Base-by-base conservation (phyloP, 2,797 vertebrate genomes). In the Sebastes taczanowskii region DNA sequence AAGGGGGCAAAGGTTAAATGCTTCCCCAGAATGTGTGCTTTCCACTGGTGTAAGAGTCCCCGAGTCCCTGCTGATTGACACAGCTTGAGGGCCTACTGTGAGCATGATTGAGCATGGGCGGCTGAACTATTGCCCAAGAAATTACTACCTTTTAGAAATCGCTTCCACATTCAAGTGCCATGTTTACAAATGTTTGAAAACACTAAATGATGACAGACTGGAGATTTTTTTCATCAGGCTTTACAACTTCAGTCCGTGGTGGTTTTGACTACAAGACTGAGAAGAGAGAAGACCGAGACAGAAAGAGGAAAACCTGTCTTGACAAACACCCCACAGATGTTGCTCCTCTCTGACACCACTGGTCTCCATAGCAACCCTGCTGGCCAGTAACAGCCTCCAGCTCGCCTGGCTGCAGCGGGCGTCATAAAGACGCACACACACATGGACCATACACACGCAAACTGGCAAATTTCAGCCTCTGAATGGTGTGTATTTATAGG, bases 331-430 rank as follows among this genome's bases (percentile, higher is more conserved):
- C 85, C 91, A 95, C 93, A 96, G 94, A 95, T 91, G 86, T 95
- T 95, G 94, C 93, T 96, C 88, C 83, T 93, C 88, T 94, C 92
- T 95, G 94, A 96, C 95, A 96, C 88, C 89, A 91, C 87, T 90
- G 91, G 95, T 97, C 94, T 93, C 96, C 95, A 96, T 95, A 92
- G 97, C 94, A 97, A 98, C 96, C 83, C 81, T 83, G 81, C 91
- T 61, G 68, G 93, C 92, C 94, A 93, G 91, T 94, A 96, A 95
- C 95, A 95, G 95, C 94, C 90, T 90, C 77, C 83, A 80, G 93
- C 89, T 94, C 66, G 87, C 89, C 91, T 87, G 91, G 80, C 86
- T 89, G 79, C 85, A 88, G 88, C 55, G 18, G 86, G 86, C 77
- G 74, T 89, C 85, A 88, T 67, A 30, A 83, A 84, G 61, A 85